Evolutionary conservation across 2,888 invertebrate genomes (phyloP).

Genomic region (Ommatoiulus sabulosus): DNA sequence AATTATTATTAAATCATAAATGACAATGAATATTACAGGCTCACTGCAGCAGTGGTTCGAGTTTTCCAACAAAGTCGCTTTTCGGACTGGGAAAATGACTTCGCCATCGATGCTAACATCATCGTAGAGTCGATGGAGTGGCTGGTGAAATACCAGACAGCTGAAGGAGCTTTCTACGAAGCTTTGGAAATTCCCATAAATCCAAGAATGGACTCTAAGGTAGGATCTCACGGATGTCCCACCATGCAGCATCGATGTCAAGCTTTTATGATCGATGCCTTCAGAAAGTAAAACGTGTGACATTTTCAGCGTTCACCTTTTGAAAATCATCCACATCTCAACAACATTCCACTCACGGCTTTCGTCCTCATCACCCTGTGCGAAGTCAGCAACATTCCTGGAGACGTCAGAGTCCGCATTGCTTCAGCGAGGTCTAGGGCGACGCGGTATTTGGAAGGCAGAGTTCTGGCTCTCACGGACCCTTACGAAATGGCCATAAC

Average conservation of each 20-base stretch:
- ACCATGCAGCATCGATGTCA: neutral
- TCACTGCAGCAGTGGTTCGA: conserved; percentile 71
- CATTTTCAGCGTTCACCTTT: conserved; percentile 23
- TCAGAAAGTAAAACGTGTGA: neutral
- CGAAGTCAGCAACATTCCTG: conserved; percentile 66
- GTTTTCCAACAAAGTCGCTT: conserved; percentile 70
- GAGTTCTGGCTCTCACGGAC: conserved; percentile 65
- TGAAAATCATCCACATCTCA: conserved; percentile 22
- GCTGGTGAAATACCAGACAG: conserved; percentile 66
- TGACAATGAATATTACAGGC: conserved; percentile 64
- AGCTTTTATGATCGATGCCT: neutral
- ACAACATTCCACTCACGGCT: conserved; percentile 70
- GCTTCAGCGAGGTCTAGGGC: conserved; percentile 65
- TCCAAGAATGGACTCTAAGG: conserved; percentile 53
- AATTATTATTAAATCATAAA: too few relatives aligned
- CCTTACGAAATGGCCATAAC: conserved; percentile 71
- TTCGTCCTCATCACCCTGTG: conserved; percentile 71
- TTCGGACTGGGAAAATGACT: conserved; percentile 72
- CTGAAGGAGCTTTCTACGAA: conserved; percentile 65
- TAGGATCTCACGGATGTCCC: neutral
- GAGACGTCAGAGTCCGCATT: conserved; percentile 64
- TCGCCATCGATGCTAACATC: conserved; percentile 70
- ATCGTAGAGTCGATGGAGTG: conserved; percentile 67
- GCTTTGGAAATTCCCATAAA: conserved; percentile 58
- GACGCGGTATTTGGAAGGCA: conserved; percentile 66